These are phyloP conservation scores for Platycheirus albimanus DNA, from an alignment of 2,888 invertebrate species.

Conservation along the genomic window DNA sequence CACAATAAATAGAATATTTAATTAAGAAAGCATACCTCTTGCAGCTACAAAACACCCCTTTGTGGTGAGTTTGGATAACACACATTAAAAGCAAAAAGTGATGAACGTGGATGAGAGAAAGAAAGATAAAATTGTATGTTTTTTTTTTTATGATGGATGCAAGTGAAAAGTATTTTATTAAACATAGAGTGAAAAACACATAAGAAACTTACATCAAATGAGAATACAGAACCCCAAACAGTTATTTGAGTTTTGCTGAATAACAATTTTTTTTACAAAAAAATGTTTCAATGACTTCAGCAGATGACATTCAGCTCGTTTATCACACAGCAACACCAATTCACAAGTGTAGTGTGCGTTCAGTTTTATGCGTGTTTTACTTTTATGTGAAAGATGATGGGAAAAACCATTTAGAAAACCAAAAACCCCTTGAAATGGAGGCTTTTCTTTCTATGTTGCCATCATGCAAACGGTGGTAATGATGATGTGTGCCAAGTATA, in stretches of 20 bases:
- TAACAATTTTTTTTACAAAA: slow-evolving; percentile 31
- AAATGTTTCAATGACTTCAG: slow-evolving; percentile 30
- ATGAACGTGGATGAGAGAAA: slow-evolving; percentile 45
- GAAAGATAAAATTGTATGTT: slow-evolving; percentile 18
- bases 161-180: slow-evolving; percentile 33
- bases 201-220: slow-evolving; percentile 67
- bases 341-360: no score
- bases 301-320: slow-evolving; percentile 58
- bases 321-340: slow-evolving; percentile 44
- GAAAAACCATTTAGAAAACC: slow-evolving; percentile 18
- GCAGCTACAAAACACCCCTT: slow-evolving; percentile 11
- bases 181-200: slow-evolving; percentile 33
- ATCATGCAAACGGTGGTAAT: slow-evolving; percentile 56
- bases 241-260: slow-evolving; percentile 45
- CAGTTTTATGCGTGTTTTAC: slow-evolving; percentile 36
- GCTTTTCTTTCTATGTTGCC: neutral
- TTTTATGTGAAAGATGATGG: neutral
- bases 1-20: no score
- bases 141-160: slow-evolving; percentile 50
- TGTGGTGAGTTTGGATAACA: slow-evolving; percentile 5
- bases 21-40: slow-evolving; percentile 54
- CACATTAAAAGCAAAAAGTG: slow-evolving; percentile 42
- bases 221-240: slow-evolving; percentile 60
- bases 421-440: neutral
- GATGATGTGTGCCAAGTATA: slow-evolving; percentile 63